phyloP scores from a whole-genome alignment of 2,113 vertebrate genomes.

The Pardalotus punctatus region DNA sequence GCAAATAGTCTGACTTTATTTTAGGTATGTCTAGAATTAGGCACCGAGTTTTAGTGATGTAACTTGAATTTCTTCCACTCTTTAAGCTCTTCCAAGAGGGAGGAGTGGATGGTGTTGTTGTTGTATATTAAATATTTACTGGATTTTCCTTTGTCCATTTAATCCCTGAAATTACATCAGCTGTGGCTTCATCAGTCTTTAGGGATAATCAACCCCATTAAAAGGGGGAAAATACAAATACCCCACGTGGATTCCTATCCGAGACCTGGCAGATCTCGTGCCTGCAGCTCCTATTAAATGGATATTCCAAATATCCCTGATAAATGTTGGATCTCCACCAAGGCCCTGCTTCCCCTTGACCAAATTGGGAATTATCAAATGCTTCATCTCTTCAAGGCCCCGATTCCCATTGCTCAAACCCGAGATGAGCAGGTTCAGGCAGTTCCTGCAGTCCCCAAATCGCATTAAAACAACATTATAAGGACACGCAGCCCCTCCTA shows the following conservation, averaged over 20 bases:
- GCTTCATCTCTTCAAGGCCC: constrained; percentile 73
- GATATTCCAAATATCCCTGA: constrained; percentile 47
- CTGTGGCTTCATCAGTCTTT: background rate
- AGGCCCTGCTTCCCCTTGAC: constrained; percentile 65
- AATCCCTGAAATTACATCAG: background rate
- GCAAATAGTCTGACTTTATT: constrained; percentile 37
- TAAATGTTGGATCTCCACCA: constrained; percentile 62
- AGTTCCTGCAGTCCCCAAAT: constrained; percentile 78
- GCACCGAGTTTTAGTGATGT: background rate
- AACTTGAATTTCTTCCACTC: constrained; percentile 20
- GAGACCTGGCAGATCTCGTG: background rate
- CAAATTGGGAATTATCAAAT: constrained; percentile 77
- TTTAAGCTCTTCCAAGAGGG: constrained; percentile 9
- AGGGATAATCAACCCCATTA: constrained; percentile 8
- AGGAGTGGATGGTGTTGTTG: background rate
- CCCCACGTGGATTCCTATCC: background rate
- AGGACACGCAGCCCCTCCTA: constrained; percentile 78
- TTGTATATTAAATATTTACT: background rate
- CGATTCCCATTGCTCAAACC: constrained; percentile 78
- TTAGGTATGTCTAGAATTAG: constrained; percentile 32
- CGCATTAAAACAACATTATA: constrained; percentile 88
- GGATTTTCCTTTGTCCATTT: constrained; percentile 11
- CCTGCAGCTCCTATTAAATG: constrained; percentile 6
- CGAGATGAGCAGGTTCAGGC: constrained; percentile 70
- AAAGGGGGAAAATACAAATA: background rate